Conservation (phyloP, 2,797 vertebrate species). For the Ceryle rudis region DNA sequence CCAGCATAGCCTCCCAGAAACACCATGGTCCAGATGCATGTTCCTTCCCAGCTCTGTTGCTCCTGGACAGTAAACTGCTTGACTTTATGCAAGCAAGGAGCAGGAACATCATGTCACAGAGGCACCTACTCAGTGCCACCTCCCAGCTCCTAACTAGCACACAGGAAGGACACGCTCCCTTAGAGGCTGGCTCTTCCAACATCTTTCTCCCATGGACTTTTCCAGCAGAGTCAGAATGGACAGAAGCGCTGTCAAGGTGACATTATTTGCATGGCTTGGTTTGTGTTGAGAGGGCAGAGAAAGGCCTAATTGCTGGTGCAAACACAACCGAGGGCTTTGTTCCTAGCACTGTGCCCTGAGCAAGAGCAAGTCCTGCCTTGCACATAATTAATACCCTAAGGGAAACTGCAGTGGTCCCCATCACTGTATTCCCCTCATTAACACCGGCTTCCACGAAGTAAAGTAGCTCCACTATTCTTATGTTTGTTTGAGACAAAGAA, state of each 20-base stretch:
- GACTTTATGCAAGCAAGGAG: background rate
- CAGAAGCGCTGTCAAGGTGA: background rate
- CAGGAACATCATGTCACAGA: background rate
- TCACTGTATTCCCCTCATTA: slow-evolving; percentile 3
- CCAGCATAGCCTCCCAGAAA: background rate
- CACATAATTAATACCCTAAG: slow-evolving; percentile 44
- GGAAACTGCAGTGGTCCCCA: background rate
- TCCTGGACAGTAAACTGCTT: background rate
- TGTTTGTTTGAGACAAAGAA: background rate
- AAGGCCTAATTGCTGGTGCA: background rate
- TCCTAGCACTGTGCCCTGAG: background rate
- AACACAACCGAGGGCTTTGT: background rate
- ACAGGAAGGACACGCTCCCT: background rate
- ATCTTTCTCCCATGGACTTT: background rate
- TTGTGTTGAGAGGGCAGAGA: background rate
- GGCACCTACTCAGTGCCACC: background rate
- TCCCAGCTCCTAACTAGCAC: background rate
- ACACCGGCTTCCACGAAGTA: background rate
- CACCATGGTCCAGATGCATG: background rate
- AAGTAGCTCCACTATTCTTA: background rate
- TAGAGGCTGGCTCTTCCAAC: background rate
- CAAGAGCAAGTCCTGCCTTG: background rate
- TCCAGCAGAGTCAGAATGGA: background rate
- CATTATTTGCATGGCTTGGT: background rate
- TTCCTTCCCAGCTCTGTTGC: background rate